Base-by-base conservation (phyloP, 2,113 vertebrate species). In the Mormyrus lacerda region DNA sequence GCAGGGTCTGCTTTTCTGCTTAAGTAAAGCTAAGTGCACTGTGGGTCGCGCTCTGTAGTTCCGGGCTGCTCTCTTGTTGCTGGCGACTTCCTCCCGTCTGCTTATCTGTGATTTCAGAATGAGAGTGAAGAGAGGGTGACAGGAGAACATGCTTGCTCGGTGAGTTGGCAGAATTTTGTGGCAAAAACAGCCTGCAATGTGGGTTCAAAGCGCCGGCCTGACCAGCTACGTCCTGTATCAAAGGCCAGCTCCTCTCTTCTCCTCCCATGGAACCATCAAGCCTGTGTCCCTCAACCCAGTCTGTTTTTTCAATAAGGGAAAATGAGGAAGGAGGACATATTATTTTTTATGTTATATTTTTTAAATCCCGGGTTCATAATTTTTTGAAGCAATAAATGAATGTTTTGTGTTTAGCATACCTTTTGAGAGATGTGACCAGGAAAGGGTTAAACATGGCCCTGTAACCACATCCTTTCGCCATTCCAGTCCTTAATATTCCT, bases 121-220 rank as follows among this genome's bases (percentile, higher is more conserved):
- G 93, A 92, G 90, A 87, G 90, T 88, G 91, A 92, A 65, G 92
- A 91, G 87, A 92, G 93, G 85, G 90, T 92, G 87, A 91, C 94
- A 13, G 45, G 93, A 39, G 95, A 95, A 11, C 90, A 90, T 15
- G 92, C 94, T 89, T 94, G 91, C 88, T 93, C 90, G 94, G 95
- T 96, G 92, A 95, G 95, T 93, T 47, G 45, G 19, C 55, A 4
- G 85, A 83, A 89, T 31, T 31, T 65, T 53, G 4, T 73, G 10
- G 31, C 24, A 73, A 50, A 90, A 35, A 88, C 87, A 83, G 39
- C 31, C 82, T 55, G 84, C 45, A 58, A 48, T 84, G 76, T 45
- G 50, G 84, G 42, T 61, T 50, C 76, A 89, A 58, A 3, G 3
- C 24, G 84, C 58, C 39, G 31, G 58, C 7, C 17, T 3, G 15